phyloP scores from a whole-genome alignment of 2,113 vertebrate species.

The Aegithalos caudatus region DNA sequence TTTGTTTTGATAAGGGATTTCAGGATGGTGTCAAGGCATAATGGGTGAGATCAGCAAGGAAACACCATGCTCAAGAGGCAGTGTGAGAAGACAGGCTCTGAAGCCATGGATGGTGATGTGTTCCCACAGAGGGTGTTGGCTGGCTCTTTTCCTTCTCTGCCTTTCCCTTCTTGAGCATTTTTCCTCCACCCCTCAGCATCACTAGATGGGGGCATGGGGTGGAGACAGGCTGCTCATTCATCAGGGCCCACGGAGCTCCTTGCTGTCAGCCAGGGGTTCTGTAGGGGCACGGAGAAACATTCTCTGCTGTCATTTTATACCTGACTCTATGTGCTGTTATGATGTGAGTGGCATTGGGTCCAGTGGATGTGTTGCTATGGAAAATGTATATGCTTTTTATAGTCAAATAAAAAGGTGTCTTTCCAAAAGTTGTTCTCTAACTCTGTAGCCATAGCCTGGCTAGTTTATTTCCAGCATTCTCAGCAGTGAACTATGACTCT shows the following conservation, averaged over 20 bases:
- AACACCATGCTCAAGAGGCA: neutral
- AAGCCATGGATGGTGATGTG: rapidly evolving
- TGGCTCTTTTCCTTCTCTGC: neutral
- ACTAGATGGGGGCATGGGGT: rapidly evolving
- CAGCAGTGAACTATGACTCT: neutral
- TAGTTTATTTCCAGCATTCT: neutral
- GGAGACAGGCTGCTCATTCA: neutral
- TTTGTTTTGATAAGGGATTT: slow-evolving; percentile 46
- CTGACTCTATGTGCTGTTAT: neutral
- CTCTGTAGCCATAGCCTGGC: neutral
- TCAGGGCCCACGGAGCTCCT: neutral
- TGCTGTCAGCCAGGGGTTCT: neutral
- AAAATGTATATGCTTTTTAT: neutral
- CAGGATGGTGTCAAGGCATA: neutral
- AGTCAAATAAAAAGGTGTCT: neutral
- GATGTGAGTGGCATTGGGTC: neutral
- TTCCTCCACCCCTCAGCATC: neutral
- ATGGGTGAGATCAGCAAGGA: slow-evolving; percentile 24
- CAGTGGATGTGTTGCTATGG: neutral
- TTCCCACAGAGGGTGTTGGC: neutral
- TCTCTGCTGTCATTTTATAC: neutral
- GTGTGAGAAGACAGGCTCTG: neutral
- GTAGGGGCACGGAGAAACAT: rapidly evolving
- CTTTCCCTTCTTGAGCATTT: neutral
- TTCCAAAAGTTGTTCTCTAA: neutral